Base-by-base conservation (phyloP, 2,888 invertebrate genomes). In the Synanthedon vespiformis region DNA sequence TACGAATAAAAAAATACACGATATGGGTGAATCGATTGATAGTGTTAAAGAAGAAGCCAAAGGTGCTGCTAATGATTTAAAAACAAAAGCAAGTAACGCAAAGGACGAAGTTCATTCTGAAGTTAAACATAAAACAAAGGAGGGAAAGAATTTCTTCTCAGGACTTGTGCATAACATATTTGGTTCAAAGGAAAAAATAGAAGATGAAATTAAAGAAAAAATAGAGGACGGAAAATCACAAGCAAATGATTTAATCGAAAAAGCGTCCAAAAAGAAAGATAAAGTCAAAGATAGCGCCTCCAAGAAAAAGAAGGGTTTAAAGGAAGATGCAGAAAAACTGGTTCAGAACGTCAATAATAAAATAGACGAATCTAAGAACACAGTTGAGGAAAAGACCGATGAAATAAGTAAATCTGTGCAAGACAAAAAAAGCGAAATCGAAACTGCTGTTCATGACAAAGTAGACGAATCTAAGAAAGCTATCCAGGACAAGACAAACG, bases 171-270 rank as follows among this genome's bases (percentile, higher is more conserved):
- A 81, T 4, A 86, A 83, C 53, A 81, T 88, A 40, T 84, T 84
- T 52, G 84, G 85, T 6, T 83, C 84, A 53, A 88, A 86, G 61
- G 87, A 87, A 16, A 86, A 86, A 64, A 60, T 84, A 5, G 86
- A 87, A 63, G 76, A 77, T 54, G 83, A 80, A 56, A 65, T 84
- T 1, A 84, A 81, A 61, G 69, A 61, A 11, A 86, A 84, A 63
- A 66, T 79, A 22, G 59, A 72, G 18, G 80, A 85, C 12, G 40
- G 50, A 8, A 34, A 50, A 10, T 58, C 56, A 52, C 54, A 60
- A 53, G 58, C 61, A 49, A 55, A 63, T 51, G 48, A 62, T 10
- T 57, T 61, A 49, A 49, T 72, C 27, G 74, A 79, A 41, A 74
- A 84, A 58, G 80, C 72, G 5, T 64, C 75, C 0, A 69, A 71